These are phyloP conservation scores for Platycnemis pennipes DNA, from an alignment of 2,888 invertebrate genomes.

Conservation along the genomic window DNA sequence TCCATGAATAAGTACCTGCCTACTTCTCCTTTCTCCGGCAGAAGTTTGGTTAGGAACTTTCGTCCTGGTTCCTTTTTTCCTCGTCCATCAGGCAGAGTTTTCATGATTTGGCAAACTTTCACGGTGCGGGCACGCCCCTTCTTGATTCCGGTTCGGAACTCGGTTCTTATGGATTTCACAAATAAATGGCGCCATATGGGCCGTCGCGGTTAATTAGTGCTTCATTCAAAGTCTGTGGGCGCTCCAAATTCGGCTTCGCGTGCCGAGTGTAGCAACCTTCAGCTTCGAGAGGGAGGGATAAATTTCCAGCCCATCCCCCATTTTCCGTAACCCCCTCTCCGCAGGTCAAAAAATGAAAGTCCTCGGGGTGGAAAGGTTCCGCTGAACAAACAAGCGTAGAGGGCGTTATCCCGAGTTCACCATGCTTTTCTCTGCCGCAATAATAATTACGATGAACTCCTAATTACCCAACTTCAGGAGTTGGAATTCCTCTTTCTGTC, in stretches of 20 bases:
- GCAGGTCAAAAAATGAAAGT: not conserved
- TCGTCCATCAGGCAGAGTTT: not conserved
- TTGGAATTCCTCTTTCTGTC: constrained; percentile 16
- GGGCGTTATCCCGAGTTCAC: not conserved
- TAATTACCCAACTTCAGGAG: constrained; percentile 36
- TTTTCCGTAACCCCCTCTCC: not conserved
- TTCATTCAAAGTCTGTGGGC: not conserved
- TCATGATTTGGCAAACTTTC: not conserved
- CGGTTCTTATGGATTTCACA: not conserved
- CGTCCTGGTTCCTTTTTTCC: not conserved
- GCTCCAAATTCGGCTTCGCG: not conserved
- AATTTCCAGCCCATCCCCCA: not conserved
- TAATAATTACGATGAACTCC: constrained; percentile 36
- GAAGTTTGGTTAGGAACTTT: not conserved
- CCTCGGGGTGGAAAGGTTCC: not conserved
- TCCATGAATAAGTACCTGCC: too few species aligned
- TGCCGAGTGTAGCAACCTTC: not conserved
- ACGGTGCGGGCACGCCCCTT: not conserved
- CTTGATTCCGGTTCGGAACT: not conserved
- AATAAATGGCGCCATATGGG: constrained; percentile 18
- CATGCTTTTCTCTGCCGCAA: not conserved
- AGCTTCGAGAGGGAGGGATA: not conserved
- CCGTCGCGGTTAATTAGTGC: constrained; percentile 24
- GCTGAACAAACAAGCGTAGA: not conserved
- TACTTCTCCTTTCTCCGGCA: not conserved